Evolutionary conservation across 37 sponge, comb jelly and placozoan species (phyloP).

Genomic region (Diacarnus erythraeanus): DNA sequence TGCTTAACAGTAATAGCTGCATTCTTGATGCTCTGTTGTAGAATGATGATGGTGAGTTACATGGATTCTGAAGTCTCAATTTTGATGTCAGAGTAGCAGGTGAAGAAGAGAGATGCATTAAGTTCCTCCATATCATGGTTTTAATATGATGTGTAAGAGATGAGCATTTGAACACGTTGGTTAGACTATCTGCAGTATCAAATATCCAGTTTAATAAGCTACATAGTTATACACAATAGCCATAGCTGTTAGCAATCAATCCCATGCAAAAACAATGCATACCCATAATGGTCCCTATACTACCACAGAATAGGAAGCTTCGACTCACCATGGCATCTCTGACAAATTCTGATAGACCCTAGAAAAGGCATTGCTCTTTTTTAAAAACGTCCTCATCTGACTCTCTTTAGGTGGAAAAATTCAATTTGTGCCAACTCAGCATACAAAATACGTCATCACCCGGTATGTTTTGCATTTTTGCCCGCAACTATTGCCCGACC

Average conservation of each 20-base stretch:
- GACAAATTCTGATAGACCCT: background rate
- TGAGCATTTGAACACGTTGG: background rate
- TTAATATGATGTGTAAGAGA: background rate
- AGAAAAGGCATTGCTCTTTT: background rate
- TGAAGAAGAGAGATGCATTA: background rate
- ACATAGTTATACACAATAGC: too few relatives aligned
- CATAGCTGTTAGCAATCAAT: too few relatives aligned
- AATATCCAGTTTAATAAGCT: too few relatives aligned
- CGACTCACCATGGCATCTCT: background rate
- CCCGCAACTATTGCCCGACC: constrained; percentile 21
- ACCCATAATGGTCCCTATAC: too few relatives aligned
- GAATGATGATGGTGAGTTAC: background rate
- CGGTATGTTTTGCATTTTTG: constrained; percentile 2
- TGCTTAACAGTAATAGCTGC: background rate
- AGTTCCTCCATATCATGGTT: background rate
- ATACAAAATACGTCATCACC: background rate
- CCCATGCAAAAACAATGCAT: too few relatives aligned
- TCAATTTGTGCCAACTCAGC: background rate
- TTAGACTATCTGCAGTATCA: background rate
- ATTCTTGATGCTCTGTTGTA: background rate
- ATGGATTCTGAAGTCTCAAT: background rate
- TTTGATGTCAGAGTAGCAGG: background rate
- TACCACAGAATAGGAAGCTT: background rate
- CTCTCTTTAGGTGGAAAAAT: too few relatives aligned
- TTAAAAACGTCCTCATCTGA: too few relatives aligned